Evolutionary conservation across 2,888 invertebrate species (phyloP), one percentile per base, ranked within the genome.

Genomic region (Drosophila suboccidentalis): DNA sequence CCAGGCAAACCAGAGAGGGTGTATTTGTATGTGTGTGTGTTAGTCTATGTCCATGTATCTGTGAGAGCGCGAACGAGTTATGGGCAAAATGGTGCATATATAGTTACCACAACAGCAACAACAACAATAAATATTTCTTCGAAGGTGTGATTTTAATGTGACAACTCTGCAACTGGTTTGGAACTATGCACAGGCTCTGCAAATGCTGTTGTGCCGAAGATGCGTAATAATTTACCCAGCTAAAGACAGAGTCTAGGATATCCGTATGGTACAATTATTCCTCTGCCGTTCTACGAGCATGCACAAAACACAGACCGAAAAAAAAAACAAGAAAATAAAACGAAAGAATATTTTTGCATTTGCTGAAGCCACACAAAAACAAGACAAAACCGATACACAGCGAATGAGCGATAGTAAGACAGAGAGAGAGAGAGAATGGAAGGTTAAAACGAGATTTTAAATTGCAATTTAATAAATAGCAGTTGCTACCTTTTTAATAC

Each of bases 81-180:
- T 85, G 79, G 74, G 58, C 75, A 74, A 78, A 68, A 80, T 87
- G 86, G 83, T 86, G 80, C 73, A 83, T 72, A 64, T 72, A 69
- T 68, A 69, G 71, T 60, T 75, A 70, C 68, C 67, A 58, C 75
- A 72, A 69, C 70, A 75, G 9, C 29, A 29, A 26, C 62, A 66
- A 49, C 66, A 77, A 72, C 74, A 82, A 82, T 78, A 81, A 84
- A 86, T 86, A 83, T 78, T 80, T 76, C 72, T 80, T 78, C 70
- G 76, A 84, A 88, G 83, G 85, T 88, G 89, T 89, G 85, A 85
- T 82, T 87, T 84, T 88, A 86, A 89, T 87, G 90, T 89, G 89
- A 90, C 90, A 89, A 89, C 82, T 82, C 86, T 80, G 87, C 88
- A 88, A 84, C 89, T 86, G 80, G 86, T 83, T 87, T 78, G 75